Base-by-base conservation (phyloP, 92 coral and sea anemone genomes). In the Umimayanthus kanabou region DNA sequence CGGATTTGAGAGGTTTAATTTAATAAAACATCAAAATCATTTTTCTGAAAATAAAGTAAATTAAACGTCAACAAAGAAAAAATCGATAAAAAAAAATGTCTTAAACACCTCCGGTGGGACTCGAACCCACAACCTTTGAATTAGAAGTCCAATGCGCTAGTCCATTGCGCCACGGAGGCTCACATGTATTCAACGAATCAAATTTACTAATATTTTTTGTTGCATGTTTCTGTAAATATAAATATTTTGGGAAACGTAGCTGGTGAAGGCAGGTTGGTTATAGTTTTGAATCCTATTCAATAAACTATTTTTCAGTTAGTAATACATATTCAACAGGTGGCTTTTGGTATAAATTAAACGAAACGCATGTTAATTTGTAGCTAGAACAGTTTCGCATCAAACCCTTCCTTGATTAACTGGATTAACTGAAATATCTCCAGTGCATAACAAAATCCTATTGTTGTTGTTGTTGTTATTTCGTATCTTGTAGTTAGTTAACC, bases 101-200 rank as follows among this genome's bases (percentile, higher is more conserved):
- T 33, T 33, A 2, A 33, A 0, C 90, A 87, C 90, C 90, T 87
- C 87, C 85, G 90, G 88, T 87, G 90, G 90, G 90, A 87, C 90
- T 87, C 90, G 90, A 87, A 87, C 90, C 90, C 90, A 87, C 90
- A 87, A 87, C 90, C 87, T 87, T 87, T 87, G 87, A 87, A 87
- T 78, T 87, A 87, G 89, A 87, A 87, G 89, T 87, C 89, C 89
- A 87, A 87, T 79, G 85, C 87, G 89, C 87, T 87, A 64, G 64
- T 87, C 89, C 87, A 87, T 87, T 87, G 89, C 78, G 89, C 88
- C 88, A 85, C 80, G 88, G 79, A 23, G 87, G 67, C 47, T 8
- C 4, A 26, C 40, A 49, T 18, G 9, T 26, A 0, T 23, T 4
- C 0, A 30, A 3, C 3, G 6, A 0, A 1, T 16, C 6, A 9